phyloP scores from a whole-genome alignment of 1,140 invertebrate genomes.

The Drosophila kikkawai region DNA sequence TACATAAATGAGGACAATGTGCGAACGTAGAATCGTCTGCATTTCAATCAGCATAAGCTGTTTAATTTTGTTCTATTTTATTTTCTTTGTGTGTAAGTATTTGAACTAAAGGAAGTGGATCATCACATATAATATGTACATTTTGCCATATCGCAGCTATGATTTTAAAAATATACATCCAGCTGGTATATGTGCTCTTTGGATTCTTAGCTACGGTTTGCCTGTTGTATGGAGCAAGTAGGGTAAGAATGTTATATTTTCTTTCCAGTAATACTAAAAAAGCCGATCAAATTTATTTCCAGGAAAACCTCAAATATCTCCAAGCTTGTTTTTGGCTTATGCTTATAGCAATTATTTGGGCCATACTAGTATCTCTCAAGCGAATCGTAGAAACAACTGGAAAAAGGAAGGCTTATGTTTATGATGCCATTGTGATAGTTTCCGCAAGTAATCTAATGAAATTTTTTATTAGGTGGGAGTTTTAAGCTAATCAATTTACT shows the following conservation, averaged over 20 bases:
- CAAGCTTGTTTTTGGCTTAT: background rate
- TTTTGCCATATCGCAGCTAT: background rate
- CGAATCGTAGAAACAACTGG: background rate
- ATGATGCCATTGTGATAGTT: background rate
- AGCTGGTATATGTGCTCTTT: background rate
- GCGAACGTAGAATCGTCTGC: background rate
- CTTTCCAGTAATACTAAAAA: background rate
- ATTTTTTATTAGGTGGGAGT: background rate
- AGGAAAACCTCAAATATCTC: background rate
- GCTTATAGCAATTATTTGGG: background rate
- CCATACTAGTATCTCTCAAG: background rate
- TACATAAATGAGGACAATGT: background rate
- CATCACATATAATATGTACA: background rate
- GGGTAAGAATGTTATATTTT: background rate
- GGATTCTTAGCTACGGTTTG: background rate
- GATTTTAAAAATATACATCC: background rate
- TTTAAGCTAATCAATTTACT: background rate
- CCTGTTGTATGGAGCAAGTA: background rate
- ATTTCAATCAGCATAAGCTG: background rate
- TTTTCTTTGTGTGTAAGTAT: background rate
- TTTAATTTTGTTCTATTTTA: background rate
- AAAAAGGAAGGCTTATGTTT: background rate
- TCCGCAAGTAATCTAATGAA: background rate
- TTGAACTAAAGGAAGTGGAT: background rate
- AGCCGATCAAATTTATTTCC: background rate